Percentiles rank a stretch among this genome's conserved stretches.
These are phyloP conservation scores for Nyctibius bracteatus DNA, from an alignment of 2,113 vertebrate genomes.

Conservation along the genomic window DNA sequence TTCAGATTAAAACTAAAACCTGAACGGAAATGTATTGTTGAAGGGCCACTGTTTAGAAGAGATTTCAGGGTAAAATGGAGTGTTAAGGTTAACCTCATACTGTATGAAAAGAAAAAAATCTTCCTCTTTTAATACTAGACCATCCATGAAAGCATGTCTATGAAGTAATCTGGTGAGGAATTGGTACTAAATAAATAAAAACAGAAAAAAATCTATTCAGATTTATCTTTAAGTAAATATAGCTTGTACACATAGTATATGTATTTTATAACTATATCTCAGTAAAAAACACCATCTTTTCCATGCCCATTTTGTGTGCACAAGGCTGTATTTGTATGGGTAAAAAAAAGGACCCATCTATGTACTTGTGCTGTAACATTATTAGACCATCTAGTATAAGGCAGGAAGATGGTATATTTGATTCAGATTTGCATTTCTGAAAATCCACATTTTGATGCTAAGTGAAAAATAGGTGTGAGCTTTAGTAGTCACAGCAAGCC, in stretches of 20 bases:
- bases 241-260: background rate
- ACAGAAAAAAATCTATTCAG: background rate
- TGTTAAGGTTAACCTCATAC: background rate
- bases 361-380: background rate
- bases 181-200: background rate
- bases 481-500: background rate
- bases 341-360: background rate
- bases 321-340: background rate
- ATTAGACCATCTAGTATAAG: background rate
- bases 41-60: background rate
- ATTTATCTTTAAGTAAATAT: background rate
- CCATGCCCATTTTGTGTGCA: background rate
- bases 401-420: background rate
- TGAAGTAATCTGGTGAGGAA: background rate
- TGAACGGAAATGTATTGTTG: background rate
- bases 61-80: background rate
- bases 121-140: background rate
- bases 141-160: background rate
- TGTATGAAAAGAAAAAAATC: background rate
- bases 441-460: background rate
- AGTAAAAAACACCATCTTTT: background rate
- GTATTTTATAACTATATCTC: background rate
- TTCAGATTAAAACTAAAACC: background rate
- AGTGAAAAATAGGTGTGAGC: background rate
- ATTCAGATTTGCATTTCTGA: background rate